Base-by-base conservation (phyloP, 2,888 invertebrate genomes). In the Chironomus tentans region DNA sequence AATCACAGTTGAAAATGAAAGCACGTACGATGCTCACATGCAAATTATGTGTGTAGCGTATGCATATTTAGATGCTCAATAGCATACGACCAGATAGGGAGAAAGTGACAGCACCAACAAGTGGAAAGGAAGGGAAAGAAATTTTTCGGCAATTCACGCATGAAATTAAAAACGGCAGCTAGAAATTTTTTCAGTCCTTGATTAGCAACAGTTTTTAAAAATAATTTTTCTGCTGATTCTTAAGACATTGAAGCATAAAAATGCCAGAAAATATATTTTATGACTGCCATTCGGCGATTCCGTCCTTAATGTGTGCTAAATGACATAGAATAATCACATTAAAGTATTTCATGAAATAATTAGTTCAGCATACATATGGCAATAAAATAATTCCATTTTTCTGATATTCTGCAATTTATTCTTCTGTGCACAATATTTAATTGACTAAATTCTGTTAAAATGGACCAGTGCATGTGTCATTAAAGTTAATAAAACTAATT, bases 21-120 rank as follows among this genome's bases (percentile, higher is more conserved):
- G 62, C 74, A 74, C 74, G 74, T 74, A 68, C 48, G 74, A 46
- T 38, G 74, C 74, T 74, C 65, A 48, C 68, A 74, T 74, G 74
- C 74, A 74, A 74, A 74, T 74, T 74, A 74, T 65, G 46, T 56
- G 65, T 21, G 13, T 65, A 24, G 65, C 24, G 21, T 38, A 38
- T 38, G 38, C 38, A 38, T 38, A 38, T 38, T 38, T 38, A 38
- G 38, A 38, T 38, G 38, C 38, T 38, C 38, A 38, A 38, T 2
- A 28, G 28, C 6, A 28, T 28, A 28, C 5, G 6, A 5, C 6
- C 28, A 28, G 3, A 38, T 38, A 38, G 38, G 38, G 38, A 38
- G 38, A 38, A 38, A 38, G 38, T 38, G 38, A 38, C 65, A 65
- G 65, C 22, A 65, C 2, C 15, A 50, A 15, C 50, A 50, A 38